These are phyloP conservation scores for Pseudococcus jackbeardsleyi DNA, from an alignment of 2,888 invertebrate genomes.

Conservation along the genomic window DNA sequence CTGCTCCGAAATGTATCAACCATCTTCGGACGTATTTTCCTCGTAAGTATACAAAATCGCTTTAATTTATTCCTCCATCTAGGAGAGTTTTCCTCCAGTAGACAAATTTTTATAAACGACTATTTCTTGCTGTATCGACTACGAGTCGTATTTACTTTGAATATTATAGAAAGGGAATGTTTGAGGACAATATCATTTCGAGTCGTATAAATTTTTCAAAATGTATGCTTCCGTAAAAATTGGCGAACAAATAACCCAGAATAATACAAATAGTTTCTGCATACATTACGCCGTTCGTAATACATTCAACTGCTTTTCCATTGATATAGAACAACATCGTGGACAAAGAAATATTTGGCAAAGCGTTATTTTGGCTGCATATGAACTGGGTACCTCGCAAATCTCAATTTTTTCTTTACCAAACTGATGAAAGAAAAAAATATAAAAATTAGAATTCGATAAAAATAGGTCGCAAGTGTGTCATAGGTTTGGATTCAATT, in stretches of 20 bases:
- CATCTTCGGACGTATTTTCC: background rate
- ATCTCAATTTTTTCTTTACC: background rate
- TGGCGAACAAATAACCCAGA: slow-evolving; percentile 63
- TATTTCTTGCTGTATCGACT: slow-evolving; percentile 23
- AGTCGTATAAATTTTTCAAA: slow-evolving; percentile 59
- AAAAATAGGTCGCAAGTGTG: background rate
- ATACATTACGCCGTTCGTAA: slow-evolving; percentile 55
- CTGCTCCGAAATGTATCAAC: background rate
- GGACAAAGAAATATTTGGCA: slow-evolving; percentile 49
- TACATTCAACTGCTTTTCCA: slow-evolving; percentile 50
- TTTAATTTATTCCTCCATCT: slow-evolving; percentile 37
- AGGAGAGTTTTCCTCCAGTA: background rate
- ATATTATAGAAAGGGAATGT: slow-evolving; percentile 57
- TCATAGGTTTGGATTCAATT: too few species aligned
- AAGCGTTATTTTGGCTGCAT: slow-evolving; percentile 45
- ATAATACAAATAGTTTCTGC: slow-evolving; percentile 63
- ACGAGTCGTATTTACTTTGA: slow-evolving; percentile 36
- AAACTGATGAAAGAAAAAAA: background rate
- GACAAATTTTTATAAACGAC: slow-evolving; percentile 40
- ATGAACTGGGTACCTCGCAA: slow-evolving; percentile 21
- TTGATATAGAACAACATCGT: background rate
- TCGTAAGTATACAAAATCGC: background rate
- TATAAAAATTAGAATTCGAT: background rate
- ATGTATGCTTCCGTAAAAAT: slow-evolving; percentile 57
- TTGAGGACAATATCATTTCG: slow-evolving; percentile 55